Evolutionary conservation across 2,797 vertebrate genomes (phyloP), one percentile per base, ranked within the genome.

Genomic region (Anguilla marmorata): DNA sequence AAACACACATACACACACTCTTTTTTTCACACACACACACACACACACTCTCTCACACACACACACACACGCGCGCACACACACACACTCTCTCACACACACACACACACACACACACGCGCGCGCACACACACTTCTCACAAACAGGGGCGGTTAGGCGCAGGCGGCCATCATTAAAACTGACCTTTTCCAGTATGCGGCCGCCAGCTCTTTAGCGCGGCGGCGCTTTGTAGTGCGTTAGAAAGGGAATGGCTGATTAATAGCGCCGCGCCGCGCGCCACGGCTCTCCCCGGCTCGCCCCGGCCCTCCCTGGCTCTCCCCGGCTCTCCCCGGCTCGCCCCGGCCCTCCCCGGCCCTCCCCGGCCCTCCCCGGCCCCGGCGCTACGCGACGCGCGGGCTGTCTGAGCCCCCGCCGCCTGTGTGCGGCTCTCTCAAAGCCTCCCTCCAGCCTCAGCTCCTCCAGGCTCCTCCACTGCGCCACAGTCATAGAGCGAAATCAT

Each of bases 171-270:
- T 95, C 94, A 95, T 96, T 95, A 94, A 89, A 90, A 85, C 88
- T 94, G 95, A 95, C 94, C 94, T 95, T 96, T 94, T 86, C 88
- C 74, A 14, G 86, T 33, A 85, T 86, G 72, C 88, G 11, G 85
- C n/a, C 90, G 92, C 90, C 89, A 92, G 90, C 85, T 90, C 89
- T 92, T 93, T 89, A 86, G 56, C 84, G 82, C 1, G 87, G 89
- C 86, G 88, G 88, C 72, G 56, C 94, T 95, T 95, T 95, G 93
- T 94, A 91, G 93, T 89, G 56, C 50, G 88, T 82, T 92, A 92
- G 90, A 95, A 95, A 95, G 94, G 91, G 94, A 95, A 94, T 95
- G 91, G 60, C 50, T 94, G 93, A 95, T 94, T 93, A 92, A 90
- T 37, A 27, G 89, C 89, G 90, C 8, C 87, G 86, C 16, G 80